These are phyloP conservation scores for Epizoanthus rinbou DNA, from an alignment of 92 coral and sea anemone species.

Conservation along the genomic window DNA sequence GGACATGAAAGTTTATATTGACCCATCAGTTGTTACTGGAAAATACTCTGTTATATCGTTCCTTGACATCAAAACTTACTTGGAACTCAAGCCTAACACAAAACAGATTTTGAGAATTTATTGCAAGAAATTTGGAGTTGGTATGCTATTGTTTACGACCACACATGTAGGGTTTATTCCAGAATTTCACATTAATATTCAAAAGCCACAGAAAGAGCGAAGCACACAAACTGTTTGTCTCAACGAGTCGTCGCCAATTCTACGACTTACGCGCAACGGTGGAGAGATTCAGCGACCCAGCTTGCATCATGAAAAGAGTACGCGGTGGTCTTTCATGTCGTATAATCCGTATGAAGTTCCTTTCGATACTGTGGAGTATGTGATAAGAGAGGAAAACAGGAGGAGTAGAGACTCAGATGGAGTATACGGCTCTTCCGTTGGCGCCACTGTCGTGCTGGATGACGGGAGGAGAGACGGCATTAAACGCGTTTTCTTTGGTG, in stretches of 20 bases:
- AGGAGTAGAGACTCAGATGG: constrained; percentile 30
- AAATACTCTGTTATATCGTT: constrained; percentile 81
- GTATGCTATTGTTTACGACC: constrained; percentile 78
- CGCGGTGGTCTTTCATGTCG: constrained; percentile 76
- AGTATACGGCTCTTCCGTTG: constrained; percentile 41
- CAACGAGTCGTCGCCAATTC: constrained; percentile 71
- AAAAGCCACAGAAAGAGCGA: constrained; percentile 76
- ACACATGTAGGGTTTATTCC: constrained; percentile 78
- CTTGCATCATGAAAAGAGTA: constrained; percentile 68
- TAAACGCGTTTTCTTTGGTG: constrained; percentile 86
- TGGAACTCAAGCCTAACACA: constrained; percentile 77
- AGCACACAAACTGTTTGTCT: constrained; percentile 59
- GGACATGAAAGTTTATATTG: constrained; percentile 64
- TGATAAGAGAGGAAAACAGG: constrained; percentile 48
- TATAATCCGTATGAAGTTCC: constrained; percentile 66
- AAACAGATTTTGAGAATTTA: constrained; percentile 71
- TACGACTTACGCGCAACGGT: constrained; percentile 80
- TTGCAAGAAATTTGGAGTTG: constrained; percentile 84
- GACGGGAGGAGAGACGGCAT: constrained; percentile 79
- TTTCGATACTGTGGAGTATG: constrained; percentile 86
- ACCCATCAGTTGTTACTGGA: constrained; percentile 59
- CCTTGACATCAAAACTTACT: constrained; percentile 80
- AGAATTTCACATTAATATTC: constrained; percentile 74
- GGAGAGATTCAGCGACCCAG: constrained; percentile 70
- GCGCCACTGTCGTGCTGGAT: constrained; percentile 82